Base-by-base conservation (phyloP, 2,888 invertebrate genomes). In the Drosophila falleni region DNA sequence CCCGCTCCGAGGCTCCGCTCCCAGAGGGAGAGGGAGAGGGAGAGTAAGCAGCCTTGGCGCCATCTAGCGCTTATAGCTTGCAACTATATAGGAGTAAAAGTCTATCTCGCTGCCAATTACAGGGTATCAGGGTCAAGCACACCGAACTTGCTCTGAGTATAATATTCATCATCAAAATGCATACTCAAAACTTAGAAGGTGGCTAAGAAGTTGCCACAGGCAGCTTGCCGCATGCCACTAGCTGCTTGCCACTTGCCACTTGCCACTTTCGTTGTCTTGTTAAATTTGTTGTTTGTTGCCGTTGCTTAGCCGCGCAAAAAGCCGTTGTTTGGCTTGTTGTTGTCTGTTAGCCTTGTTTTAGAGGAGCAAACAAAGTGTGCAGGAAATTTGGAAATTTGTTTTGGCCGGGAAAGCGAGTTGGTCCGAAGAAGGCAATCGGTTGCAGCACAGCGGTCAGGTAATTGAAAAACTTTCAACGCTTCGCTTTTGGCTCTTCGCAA, bases 401-500 rank as follows among this genome's bases (percentile, higher is more conserved):
- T 31, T 23, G 11, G 35, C 26, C 23, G 16, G 31, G 65, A 19
- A 31, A 23, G n/a, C 33, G 42, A 58, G 39, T 42, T 60, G 60
- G 58, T 31, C 61, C 53, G 55, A 37, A 16, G 31, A 41, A 29
- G 13, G 47, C 62, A 66, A 72, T 72, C 60, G 73, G 66, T 62
- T 51, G 63, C 44, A 42, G 60, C 47, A 67, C 55, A 62, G 66
- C 71, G 87, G 79, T 81, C 83, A 83, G 83, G 85, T 83, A 83
- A 83, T 83, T 83, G 83, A 83, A 83, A 83, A 83, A 83, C 88
- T 83, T 82, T 80, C 44, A 63, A 70, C 65, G 53, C 71, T 68
- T 50, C 46, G 70, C 72, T 66, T 64, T 79, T 39, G 66, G 68
- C 69, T 46, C 66, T 73, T 69, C 46, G 60, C 59, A 58, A 68